Conservation (phyloP, 2,888 invertebrate species). For the Tinea trinotella region DNA sequence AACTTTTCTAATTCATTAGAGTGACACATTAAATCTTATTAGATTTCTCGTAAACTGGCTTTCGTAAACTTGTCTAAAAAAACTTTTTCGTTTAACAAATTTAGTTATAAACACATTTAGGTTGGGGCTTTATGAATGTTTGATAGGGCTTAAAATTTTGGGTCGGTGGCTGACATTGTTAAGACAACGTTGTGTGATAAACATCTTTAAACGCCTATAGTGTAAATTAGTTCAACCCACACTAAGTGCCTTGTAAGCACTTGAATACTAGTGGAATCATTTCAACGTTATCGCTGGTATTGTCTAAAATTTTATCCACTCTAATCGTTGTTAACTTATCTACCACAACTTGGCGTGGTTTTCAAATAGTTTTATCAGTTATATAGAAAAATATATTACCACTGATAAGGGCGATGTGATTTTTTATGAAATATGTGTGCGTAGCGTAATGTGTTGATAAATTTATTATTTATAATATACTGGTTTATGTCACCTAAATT, state of each 20-base stretch:
- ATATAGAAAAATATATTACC: not conserved
- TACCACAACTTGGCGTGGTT: conserved; percentile 1
- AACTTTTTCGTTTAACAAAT: no score
- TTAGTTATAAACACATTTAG: not conserved
- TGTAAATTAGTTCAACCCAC: conserved; percentile 1
- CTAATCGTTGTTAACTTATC: conserved; percentile 1
- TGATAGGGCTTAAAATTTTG: not conserved
- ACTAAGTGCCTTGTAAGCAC: not conserved
- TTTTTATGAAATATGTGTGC: not conserved
- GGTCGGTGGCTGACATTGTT: not conserved
- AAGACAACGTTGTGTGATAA: not conserved
- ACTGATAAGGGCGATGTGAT: not conserved
- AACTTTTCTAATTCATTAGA: no score
- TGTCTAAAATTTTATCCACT: not conserved
- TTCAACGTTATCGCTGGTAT: conserved; percentile 1
- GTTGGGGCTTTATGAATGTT: not conserved
- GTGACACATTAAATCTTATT: no score
- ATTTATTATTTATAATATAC: not conserved
- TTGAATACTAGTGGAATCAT: conserved; percentile 2
- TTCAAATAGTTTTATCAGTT: not conserved
- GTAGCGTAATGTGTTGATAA: not conserved
- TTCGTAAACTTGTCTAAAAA: no score
- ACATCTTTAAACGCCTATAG: not conserved
- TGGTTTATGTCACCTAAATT: not conserved
- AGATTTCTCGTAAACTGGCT: no score